phyloP scores from a whole-genome alignment of 2,888 invertebrate genomes.

The Priocnemis perturbator region DNA sequence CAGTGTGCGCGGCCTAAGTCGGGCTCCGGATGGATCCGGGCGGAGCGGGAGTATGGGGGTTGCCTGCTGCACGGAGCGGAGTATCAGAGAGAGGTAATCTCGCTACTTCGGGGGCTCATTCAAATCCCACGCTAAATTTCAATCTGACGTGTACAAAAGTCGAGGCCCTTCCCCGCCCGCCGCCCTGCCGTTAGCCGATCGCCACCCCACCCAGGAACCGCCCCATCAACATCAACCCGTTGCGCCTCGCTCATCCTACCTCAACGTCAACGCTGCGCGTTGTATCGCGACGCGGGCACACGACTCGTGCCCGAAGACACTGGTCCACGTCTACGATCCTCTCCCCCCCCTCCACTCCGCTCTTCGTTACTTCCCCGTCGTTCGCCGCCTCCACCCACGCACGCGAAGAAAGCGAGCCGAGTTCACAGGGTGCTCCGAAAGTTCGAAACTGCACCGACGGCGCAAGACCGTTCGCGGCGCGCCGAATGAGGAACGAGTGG shows the following conservation, averaged over 20 bases:
- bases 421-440: too few relatives aligned
- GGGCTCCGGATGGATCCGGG: conserved; percentile 31
- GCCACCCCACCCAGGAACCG: neutral
- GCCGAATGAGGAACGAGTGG: too few relatives aligned
- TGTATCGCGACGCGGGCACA: conserved; percentile 43
- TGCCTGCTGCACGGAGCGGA: conserved; percentile 48
- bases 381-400: too few relatives aligned
- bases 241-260: conserved; percentile 2
- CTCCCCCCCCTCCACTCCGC: neutral
- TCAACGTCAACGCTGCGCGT: conserved; percentile 8
- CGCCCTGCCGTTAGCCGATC: neutral
- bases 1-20: conserved; percentile 38
- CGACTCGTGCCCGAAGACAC: conserved; percentile 52
- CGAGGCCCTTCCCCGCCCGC: conserved; percentile 36
- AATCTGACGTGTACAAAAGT: conserved; percentile 68
- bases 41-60: conserved; percentile 16
- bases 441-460: too few relatives aligned
- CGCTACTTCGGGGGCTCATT: conserved; percentile 63
- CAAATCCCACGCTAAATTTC: conserved; percentile 71
- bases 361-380: neutral
- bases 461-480: too few relatives aligned
- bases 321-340: conserved; percentile 56
- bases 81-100: conserved; percentile 63
- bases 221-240: too few relatives aligned
- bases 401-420: too few relatives aligned